Evolutionary conservation across 1,140 invertebrate species (phyloP), one percentile per base, ranked within the genome.

Genomic region (Acromyrmex charruanus): DNA sequence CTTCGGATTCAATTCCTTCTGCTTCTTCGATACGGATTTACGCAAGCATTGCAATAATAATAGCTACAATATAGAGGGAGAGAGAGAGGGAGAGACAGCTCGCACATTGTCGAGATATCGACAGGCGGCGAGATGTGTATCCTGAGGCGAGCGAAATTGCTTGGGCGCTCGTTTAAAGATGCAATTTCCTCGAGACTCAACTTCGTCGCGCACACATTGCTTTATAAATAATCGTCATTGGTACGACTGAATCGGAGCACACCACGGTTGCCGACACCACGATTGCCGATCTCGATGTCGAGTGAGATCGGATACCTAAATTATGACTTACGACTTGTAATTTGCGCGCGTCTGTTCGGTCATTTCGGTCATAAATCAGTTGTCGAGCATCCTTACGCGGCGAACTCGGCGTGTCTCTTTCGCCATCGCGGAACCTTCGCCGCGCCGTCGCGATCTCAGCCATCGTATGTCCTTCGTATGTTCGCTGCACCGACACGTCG

Each of bases 271-370:
- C 65, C 51, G 65, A 28, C 66, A 28, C 25, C 59, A 28, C 79
- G 80, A 75, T 86, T 66, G 31, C 80, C 66, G 59, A 39, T 81
- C 65, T 74, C 51, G 61, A 65, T 58, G 66, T 77, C 55, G 59
- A 28, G 28, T 25, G 16, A 53, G 53, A 80, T 82, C 68, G 85
- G 53, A 61, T 82, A 59, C 63, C 71, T 68, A 87, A 88, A 88
- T 87, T 72, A 88, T 72, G 87, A 88, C 86, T 79, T 85, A 89
- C 49, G 66, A 59, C 87, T 88, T 51, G 74, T 85, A 89, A 89
- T 89, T 89, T 85, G 88, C 79, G 58, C 88, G 68, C 72, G 58
- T 85, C 74, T 44, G 55, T 53, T 59, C 59, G 68, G 59, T 74
- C 72, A 72, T 82, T 88, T 68, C 44, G 66, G n/a, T 61, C 72